phyloP scores from a whole-genome alignment of 2,888 invertebrate species.

The Volucella zonaria region DNA sequence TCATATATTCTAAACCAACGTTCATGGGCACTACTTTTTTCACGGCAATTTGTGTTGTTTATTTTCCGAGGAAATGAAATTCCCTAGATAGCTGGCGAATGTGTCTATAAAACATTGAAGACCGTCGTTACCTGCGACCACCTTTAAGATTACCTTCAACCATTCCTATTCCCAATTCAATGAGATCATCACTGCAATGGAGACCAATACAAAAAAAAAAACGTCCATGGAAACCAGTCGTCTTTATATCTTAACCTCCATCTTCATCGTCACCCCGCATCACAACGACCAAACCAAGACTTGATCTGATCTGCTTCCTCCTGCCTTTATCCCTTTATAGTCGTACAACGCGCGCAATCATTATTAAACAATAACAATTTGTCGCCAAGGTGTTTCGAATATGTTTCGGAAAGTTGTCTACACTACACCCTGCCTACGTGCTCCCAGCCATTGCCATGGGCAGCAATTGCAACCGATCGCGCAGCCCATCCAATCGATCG shows the following conservation, averaged over 20 bases:
- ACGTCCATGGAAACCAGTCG: conserved; percentile 32
- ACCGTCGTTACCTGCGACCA: no score
- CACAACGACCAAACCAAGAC: conserved; percentile 7
- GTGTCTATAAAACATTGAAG: no score
- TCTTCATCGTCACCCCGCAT: conserved; percentile 39
- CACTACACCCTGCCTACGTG: conserved; percentile 54
- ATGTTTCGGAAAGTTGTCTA: conserved; percentile 71
- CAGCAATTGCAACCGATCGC: conserved; percentile 45
- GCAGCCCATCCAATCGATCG: conserved; percentile 28
- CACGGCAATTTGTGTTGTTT: no score
- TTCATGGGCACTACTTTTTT: no score
- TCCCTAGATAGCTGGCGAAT: no score
- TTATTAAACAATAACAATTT: conserved; percentile 82
- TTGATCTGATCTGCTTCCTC: conserved; percentile 32
- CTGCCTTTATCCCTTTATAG: conserved; percentile 23
- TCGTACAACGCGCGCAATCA: conserved; percentile 49
- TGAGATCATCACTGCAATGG: conserved; percentile 56
- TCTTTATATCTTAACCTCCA: conserved; percentile 49
- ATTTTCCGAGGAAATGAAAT: no score
- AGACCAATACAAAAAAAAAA: conserved; percentile 3
- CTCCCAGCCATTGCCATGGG: conserved; percentile 56
- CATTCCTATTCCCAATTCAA: conserved; percentile 34
- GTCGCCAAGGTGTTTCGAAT: conserved; percentile 81
- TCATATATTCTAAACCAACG: no score
- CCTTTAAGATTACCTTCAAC: not conserved